Conservation (phyloP, 2,797 vertebrate genomes). For the Spondyliosoma cantharus region DNA sequence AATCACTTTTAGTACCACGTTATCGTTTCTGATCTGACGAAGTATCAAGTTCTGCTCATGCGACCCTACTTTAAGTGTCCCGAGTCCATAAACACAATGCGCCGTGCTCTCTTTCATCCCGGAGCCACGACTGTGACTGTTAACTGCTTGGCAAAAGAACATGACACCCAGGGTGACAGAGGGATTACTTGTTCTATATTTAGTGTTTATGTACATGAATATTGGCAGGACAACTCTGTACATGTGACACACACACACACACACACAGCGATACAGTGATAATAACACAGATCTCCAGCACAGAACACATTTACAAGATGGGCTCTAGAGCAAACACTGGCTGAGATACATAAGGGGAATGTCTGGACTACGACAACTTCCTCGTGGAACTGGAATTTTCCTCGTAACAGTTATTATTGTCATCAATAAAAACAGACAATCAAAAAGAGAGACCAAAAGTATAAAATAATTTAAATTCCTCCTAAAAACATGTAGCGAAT, state of each 20-base stretch:
- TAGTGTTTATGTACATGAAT: constrained; percentile 99
- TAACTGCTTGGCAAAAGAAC: constrained; percentile 82
- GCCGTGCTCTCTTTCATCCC: constrained; percentile 53
- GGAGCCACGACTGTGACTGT: constrained; percentile 58
- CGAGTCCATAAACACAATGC: constrained; percentile 49
- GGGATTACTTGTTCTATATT: constrained; percentile 95
- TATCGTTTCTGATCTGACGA: constrained; percentile 20
- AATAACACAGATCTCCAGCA: constrained; percentile 90
- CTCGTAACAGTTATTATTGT: constrained; percentile 86
- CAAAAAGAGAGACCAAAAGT: constrained; percentile 85
- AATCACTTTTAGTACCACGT: constrained; percentile 40
- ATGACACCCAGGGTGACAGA: constrained; percentile 82
- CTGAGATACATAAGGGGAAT: constrained; percentile 86
- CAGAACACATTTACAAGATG: constrained; percentile 91
- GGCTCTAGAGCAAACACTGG: constrained; percentile 86
- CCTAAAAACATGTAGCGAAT: constrained; percentile 86
- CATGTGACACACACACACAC: constrained; percentile 92
- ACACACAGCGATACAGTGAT: constrained; percentile 84
- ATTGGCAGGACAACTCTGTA: constrained; percentile 96
- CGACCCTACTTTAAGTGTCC: constrained; percentile 37
- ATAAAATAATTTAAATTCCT: constrained; percentile 99
- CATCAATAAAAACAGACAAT: constrained; percentile 81
- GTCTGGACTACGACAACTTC: constrained; percentile 85
- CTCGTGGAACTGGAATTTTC: constrained; percentile 86
- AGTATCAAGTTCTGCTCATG: constrained; percentile 42